These are phyloP conservation scores for Epinephelus cyanopodus DNA, from an alignment of 2,113 vertebrate genomes.

Conservation along the genomic window DNA sequence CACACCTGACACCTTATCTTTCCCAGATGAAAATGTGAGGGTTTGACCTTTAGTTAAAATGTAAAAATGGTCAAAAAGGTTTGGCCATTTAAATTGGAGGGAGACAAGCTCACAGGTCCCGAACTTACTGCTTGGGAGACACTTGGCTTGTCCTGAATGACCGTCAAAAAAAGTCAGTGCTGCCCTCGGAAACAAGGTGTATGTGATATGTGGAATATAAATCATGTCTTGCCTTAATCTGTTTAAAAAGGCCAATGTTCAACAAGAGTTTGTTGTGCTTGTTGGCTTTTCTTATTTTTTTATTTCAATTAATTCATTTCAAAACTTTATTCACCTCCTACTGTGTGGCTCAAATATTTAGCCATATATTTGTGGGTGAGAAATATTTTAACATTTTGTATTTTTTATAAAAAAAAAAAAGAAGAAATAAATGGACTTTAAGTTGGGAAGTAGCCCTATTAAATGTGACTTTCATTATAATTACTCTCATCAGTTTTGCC, in stretches of 20 bases:
- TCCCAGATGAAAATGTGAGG: constrained; percentile 56
- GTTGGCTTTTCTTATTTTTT: background rate
- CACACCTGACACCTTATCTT: constrained; percentile 51
- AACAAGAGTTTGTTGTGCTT: background rate
- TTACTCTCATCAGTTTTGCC: too few relatives aligned
- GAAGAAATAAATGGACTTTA: background rate
- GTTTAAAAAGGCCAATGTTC: background rate
- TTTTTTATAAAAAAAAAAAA: background rate
- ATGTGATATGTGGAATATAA: constrained; percentile 3
- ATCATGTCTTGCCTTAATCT: constrained; percentile 4
- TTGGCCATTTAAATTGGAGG: constrained; percentile 56
- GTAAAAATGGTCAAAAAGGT: constrained; percentile 63
- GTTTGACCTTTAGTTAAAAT: constrained; percentile 74
- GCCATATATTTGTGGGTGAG: background rate
- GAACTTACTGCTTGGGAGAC: constrained; percentile 36
- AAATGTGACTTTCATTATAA: too few relatives aligned
- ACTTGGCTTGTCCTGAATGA: constrained; percentile 2
- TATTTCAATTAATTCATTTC: background rate
- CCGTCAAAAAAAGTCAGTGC: constrained; percentile 3
- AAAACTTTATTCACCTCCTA: background rate
- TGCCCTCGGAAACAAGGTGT: constrained; percentile 25
- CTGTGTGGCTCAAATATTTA: background rate
- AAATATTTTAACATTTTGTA: background rate
- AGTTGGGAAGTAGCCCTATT: background rate
- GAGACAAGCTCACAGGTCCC: constrained; percentile 18